Conservation (phyloP, 1,140 invertebrate genomes). For the Penaeus japonicus region DNA sequence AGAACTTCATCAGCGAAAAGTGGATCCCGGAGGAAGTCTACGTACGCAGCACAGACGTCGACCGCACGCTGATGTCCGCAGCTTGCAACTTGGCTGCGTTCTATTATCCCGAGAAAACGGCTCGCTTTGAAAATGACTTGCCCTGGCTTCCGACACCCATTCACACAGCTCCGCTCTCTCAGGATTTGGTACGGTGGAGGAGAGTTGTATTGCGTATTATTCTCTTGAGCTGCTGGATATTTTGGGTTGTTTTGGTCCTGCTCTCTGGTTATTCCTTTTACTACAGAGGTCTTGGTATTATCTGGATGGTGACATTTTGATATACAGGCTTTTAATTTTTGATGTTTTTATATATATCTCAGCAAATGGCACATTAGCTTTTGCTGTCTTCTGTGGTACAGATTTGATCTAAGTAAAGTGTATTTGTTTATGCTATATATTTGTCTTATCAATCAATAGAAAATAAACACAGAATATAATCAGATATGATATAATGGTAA, state of each 20-base stretch:
- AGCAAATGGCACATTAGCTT: no score
- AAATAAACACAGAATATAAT: no score
- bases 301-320: neutral
- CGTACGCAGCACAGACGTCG: conserved; percentile 63
- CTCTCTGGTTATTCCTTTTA: no score
- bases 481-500: no score
- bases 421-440: no score
- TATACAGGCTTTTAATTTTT: neutral
- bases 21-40: conserved; percentile 60
- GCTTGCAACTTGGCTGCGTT: conserved; percentile 48
- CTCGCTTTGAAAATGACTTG: conserved; percentile 11
- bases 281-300: no score
- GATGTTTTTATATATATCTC: neutral
- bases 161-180: conserved; percentile 16
- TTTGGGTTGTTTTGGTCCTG: no score
- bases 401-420: no score
- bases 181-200: neutral
- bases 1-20: neutral
- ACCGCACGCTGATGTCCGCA: conserved; percentile 66
- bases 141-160: conserved; percentile 47
- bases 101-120: conserved; percentile 17
- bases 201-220: no score
- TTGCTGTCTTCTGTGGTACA: no score
- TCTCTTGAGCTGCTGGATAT: no score
- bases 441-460: no score